Percentiles rank a stretch among this genome's conserved stretches.
These are phyloP conservation scores for Cephus spinipes DNA, from an alignment of 2,888 invertebrate genomes.

Conservation along the genomic window DNA sequence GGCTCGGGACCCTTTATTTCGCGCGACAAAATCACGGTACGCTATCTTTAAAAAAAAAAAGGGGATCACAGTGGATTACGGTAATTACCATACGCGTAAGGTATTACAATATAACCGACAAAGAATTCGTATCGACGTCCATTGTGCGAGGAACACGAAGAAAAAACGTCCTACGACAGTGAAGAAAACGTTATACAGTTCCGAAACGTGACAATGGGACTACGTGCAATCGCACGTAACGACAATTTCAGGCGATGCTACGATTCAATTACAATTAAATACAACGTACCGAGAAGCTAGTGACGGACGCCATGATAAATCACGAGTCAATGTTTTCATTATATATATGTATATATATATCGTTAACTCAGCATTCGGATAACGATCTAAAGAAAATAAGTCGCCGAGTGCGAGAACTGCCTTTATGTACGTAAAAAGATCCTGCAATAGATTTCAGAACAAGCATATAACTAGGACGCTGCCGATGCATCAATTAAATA, in stretches of 20 bases:
- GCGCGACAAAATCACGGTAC: conserved; percentile 5
- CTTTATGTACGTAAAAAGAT: too few relatives aligned
- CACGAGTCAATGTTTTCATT: neutral
- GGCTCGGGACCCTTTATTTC: conserved; percentile 5
- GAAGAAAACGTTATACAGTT: neutral
- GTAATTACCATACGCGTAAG: conserved; percentile 1
- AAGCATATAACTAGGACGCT: too few relatives aligned
- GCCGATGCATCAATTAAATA: too few relatives aligned
- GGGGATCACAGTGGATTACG: neutral
- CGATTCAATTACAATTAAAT: neutral
- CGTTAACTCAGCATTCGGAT: neutral
- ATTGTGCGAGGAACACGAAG: neutral
- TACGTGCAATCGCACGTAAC: neutral
- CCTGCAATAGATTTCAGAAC: too few relatives aligned
- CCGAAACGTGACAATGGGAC: neutral
- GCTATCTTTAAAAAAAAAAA: neutral
- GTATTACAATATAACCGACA: neutral
- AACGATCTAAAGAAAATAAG: neutral
- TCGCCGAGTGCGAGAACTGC: neutral
- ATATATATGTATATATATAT: neutral
- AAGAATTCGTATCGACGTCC: neutral
- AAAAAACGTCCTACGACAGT: neutral
- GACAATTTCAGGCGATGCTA: neutral
- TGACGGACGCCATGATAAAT: neutral
- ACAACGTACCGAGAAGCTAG: neutral